These are phyloP conservation scores for Dendrolimus punctatus DNA, from an alignment of 1,140 invertebrate species.

Conservation along the genomic window DNA sequence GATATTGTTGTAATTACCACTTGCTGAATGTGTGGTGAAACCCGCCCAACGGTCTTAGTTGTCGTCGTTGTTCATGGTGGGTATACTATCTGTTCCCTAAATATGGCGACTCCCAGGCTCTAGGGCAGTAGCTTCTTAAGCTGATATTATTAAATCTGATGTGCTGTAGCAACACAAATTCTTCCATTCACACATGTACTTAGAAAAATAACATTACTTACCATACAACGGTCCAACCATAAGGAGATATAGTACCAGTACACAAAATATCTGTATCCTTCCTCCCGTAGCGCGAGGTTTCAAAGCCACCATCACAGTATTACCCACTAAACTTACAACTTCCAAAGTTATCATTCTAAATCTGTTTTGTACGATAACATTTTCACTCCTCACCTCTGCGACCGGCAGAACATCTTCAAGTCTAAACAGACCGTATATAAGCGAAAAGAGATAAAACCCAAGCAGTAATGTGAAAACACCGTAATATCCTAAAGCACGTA, in stretches of 20 bases:
- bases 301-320: constrained; percentile 65
- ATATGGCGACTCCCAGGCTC: too few species aligned
- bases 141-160: background rate
- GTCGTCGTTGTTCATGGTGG: too few species aligned
- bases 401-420: constrained; percentile 44
- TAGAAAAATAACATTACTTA: constrained; percentile 27
- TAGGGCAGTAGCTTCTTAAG: too few species aligned
- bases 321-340: constrained; percentile 55
- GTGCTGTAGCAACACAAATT: background rate
- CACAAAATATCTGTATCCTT: constrained; percentile 55
- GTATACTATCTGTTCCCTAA: too few species aligned
- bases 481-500: constrained; percentile 50
- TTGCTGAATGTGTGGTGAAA: too few species aligned
- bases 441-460: constrained; percentile 34
- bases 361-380: constrained; percentile 17
- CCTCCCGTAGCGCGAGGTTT: constrained; percentile 50
- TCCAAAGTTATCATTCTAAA: constrained; percentile 27
- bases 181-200: background rate
- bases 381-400: constrained; percentile 21
- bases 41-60: too few species aligned
- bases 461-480: constrained; percentile 56
- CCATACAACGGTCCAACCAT: constrained; percentile 71
- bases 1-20: too few species aligned
- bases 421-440: constrained; percentile 49
- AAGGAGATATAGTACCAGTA: constrained; percentile 62